Evolutionary conservation across 2,888 invertebrate species (phyloP).

Genomic region (Limnephilus marmoratus): DNA sequence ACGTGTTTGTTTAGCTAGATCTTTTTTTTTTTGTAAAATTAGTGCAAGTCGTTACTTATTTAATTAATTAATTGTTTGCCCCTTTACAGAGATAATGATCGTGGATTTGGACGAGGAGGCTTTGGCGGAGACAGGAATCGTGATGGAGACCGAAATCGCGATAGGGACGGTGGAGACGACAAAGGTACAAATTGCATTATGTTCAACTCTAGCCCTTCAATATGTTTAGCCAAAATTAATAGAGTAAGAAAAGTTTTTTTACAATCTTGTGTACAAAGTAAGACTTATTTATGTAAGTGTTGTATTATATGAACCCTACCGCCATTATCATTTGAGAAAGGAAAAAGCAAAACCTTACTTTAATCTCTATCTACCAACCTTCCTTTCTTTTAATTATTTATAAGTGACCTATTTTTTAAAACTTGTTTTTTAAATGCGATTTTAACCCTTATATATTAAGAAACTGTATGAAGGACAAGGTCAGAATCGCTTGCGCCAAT

Average conservation of each 20-base stretch:
- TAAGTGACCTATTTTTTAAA: not conserved
- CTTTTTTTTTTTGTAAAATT: not conserved
- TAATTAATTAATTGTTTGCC: constrained; percentile 8
- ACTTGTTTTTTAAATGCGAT: not conserved
- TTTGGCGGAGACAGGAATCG: constrained; percentile 66
- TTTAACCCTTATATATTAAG: no score
- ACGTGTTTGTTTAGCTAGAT: not conserved
- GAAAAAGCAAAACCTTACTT: no score
- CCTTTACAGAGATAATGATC: constrained; percentile 67
- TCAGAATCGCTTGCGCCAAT: no score
- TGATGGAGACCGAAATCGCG: constrained; percentile 68
- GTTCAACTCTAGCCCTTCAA: not conserved
- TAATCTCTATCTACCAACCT: not conserved
- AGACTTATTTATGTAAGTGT: no score
- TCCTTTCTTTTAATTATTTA: not conserved
- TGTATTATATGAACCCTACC: no score
- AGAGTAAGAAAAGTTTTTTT: no score
- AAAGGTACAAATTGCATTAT: not conserved
- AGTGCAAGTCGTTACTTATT: not conserved
- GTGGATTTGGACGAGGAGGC: constrained; percentile 64
- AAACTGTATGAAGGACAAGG: no score
- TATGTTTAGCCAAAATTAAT: no score
- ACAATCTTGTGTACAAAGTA: no score
- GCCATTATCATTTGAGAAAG: no score
- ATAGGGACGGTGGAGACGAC: constrained; percentile 46